Evolutionary conservation across 2,797 vertebrate genomes (phyloP).

Genomic region (Heteromormyrus szaboi): DNA sequence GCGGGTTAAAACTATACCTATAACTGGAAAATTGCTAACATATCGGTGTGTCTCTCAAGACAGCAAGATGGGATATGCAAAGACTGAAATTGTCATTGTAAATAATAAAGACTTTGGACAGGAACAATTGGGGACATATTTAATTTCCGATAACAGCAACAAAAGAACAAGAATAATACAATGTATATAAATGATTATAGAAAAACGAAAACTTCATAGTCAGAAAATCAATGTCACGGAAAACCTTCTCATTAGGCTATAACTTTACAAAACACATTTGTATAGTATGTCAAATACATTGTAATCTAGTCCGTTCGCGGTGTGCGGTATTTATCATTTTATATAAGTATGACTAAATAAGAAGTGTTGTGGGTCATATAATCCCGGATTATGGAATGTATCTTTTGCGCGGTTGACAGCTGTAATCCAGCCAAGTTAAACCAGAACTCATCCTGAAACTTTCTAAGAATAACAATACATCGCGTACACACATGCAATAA

Average conservation of each 20-base stretch:
- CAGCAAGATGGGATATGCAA: neutral
- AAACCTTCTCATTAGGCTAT: neutral
- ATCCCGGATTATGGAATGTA: slow-evolving; percentile 17
- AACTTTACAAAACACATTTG: neutral
- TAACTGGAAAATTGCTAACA: neutral
- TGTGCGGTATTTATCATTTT: slow-evolving; percentile 9
- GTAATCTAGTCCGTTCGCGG: neutral
- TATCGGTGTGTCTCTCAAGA: neutral
- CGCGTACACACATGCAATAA: neutral
- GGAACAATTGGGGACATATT: neutral
- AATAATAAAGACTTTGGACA: neutral
- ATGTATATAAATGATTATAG: neutral
- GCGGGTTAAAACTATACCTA: neutral
- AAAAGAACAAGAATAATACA: neutral
- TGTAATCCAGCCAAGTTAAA: slow-evolving; percentile 6
- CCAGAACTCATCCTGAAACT: neutral
- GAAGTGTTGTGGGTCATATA: neutral
- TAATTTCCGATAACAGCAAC: neutral
- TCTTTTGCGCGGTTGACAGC: neutral
- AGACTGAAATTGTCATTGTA: neutral
- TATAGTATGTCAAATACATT: neutral
- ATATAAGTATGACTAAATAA: slow-evolving; percentile 4
- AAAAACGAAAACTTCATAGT: neutral
- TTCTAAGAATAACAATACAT: neutral
- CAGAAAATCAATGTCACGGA: neutral